Conservation (phyloP, 2,113 vertebrate species). For the Argyrosomus japonicus region DNA sequence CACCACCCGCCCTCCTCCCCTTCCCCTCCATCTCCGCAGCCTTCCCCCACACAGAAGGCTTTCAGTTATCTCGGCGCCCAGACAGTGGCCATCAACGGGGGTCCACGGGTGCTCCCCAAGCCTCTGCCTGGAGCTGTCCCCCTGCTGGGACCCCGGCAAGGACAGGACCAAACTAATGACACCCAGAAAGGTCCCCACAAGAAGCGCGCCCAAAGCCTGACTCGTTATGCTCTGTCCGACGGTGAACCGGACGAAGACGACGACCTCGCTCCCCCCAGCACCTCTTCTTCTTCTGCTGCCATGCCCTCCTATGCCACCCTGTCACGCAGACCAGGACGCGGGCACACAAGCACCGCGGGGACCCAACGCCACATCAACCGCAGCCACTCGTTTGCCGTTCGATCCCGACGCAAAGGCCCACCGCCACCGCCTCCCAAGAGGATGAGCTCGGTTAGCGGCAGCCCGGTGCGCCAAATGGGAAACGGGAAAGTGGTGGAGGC, state of each 20-base stretch:
- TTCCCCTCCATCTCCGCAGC: slow-evolving; percentile 37
- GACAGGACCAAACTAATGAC: not conserved
- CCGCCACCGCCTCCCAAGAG: slow-evolving; percentile 88
- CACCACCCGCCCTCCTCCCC: slow-evolving; percentile 48
- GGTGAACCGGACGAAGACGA: slow-evolving; percentile 89
- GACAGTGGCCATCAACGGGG: slow-evolving; percentile 14
- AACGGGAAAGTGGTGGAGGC: rapidly evolving
- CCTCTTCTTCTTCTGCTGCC: slow-evolving; percentile 61
- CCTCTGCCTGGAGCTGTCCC: slow-evolving; percentile 63
- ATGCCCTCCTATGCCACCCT: slow-evolving; percentile 92
- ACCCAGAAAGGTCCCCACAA: slow-evolving; percentile 72
- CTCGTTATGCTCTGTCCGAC: slow-evolving; percentile 87
- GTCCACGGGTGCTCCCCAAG: slow-evolving; percentile 47
- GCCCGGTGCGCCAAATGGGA: slow-evolving; percentile 63
- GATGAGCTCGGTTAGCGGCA: slow-evolving; percentile 86
- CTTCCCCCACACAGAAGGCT: slow-evolving; percentile 65
- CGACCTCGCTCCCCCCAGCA: not conserved
- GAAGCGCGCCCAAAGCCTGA: slow-evolving; percentile 91
- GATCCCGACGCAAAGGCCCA: slow-evolving; percentile 88
- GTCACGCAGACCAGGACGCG: slow-evolving; percentile 85
- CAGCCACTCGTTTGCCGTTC: slow-evolving; percentile 91
- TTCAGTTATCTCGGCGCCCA: slow-evolving; percentile 73
- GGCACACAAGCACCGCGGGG: slow-evolving; percentile 28
- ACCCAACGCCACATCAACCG: slow-evolving; percentile 86
- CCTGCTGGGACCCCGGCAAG: slow-evolving; percentile 26